phyloP scores from a whole-genome alignment of 2,113 vertebrate species.

The Anhinga rufa region DNA sequence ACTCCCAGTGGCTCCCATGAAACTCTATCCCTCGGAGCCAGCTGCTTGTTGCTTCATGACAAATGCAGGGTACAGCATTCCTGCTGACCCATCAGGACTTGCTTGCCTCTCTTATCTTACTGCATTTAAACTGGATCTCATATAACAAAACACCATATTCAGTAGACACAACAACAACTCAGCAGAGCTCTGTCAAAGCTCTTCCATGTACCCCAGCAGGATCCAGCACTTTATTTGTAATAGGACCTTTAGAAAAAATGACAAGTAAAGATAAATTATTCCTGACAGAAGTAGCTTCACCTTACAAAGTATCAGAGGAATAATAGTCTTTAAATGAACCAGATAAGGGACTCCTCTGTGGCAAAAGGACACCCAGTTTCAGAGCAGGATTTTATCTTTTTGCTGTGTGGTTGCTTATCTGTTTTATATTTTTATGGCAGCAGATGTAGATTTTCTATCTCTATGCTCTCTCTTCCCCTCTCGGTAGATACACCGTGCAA shows the following conservation, averaged over 20 bases:
- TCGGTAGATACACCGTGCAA: not conserved
- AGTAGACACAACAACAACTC: not conserved
- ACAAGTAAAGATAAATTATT: not conserved
- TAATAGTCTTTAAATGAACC: not conserved
- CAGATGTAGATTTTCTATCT: not conserved
- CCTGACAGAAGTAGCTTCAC: not conserved
- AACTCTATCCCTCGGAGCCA: not conserved
- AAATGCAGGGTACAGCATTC: not conserved
- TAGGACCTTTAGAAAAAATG: not conserved
- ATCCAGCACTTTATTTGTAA: not conserved
- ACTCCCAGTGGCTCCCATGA: not conserved
- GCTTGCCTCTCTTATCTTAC: not conserved
- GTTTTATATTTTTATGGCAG: not conserved
- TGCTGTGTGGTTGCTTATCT: not conserved
- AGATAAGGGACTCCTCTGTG: not conserved
- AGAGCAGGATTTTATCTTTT: not conserved
- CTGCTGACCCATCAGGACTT: not conserved
- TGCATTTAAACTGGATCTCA: not conserved
- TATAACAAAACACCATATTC: not conserved
- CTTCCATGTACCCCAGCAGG: not conserved
- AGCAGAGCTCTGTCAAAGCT: not conserved
- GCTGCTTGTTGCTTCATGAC: not conserved
- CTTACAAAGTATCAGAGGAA: not conserved
- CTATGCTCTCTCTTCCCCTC: not conserved
- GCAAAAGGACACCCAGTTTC: not conserved